phyloP scores from a whole-genome alignment of 2,797 vertebrate genomes.

The Sternotherus odoratus region DNA sequence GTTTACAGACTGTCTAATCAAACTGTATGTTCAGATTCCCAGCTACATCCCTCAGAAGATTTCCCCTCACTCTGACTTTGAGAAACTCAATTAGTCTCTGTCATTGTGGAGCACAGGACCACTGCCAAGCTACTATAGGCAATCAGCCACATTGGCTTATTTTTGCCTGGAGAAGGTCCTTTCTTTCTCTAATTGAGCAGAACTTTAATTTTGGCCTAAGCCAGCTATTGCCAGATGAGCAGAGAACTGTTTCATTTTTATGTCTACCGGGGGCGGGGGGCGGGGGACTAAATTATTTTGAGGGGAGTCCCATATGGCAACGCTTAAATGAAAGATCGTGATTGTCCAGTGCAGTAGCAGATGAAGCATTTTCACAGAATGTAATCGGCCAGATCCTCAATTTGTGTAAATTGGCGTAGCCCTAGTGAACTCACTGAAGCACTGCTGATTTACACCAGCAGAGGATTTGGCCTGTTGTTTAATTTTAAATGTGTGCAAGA shows the following conservation, averaged over 20 bases:
- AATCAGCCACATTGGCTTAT: conserved; percentile 30
- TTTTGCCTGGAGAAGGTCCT: conserved; percentile 46
- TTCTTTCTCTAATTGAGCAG: conserved; percentile 68
- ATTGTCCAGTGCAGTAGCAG: conserved; percentile 20
- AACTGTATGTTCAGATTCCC: conserved; percentile 53
- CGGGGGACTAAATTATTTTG: conserved; percentile 40
- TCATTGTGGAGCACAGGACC: not conserved
- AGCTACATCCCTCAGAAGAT: conserved; percentile 50
- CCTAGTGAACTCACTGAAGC: conserved; percentile 48
- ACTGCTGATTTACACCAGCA: conserved; percentile 36
- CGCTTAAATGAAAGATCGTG: conserved; percentile 36
- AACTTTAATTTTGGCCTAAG: conserved; percentile 60
- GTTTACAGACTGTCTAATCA: conserved; percentile 58
- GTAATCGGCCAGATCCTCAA: conserved; percentile 36
- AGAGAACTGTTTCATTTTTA: conserved; percentile 30
- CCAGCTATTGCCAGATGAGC: not conserved
- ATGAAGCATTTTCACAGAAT: conserved; percentile 14
- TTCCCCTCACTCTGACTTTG: not conserved
- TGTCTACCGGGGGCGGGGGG: conserved; percentile 32
- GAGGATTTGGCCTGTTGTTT: conserved; percentile 44
- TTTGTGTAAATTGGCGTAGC: conserved; percentile 51
- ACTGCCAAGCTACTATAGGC: not conserved
- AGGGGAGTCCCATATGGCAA: conserved; percentile 30
- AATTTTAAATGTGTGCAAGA: conserved; percentile 39
- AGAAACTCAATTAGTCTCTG: conserved; percentile 18